These are phyloP conservation scores for Felis chaus DNA, from an alignment of 2,113 vertebrate species.

Conservation along the genomic window DNA sequence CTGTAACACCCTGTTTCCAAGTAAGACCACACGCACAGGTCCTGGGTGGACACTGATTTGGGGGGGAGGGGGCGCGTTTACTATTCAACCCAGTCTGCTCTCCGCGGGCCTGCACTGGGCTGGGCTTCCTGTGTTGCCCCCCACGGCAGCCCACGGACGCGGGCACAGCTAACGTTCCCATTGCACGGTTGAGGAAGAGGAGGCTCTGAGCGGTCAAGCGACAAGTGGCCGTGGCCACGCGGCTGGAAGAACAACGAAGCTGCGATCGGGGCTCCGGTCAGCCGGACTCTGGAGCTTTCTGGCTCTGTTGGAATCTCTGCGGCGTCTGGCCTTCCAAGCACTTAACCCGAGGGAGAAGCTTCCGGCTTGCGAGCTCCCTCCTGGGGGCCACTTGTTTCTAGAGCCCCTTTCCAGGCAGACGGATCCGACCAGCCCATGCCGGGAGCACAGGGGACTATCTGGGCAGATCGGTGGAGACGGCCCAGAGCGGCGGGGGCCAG, in stretches of 20 bases:
- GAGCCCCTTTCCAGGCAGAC: neutral
- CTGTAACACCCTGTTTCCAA: neutral
- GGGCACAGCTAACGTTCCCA: neutral
- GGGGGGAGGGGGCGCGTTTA: no score
- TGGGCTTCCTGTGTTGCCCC: rapidly evolving
- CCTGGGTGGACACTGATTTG: neutral
- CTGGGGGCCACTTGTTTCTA: neutral
- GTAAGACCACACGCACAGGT: rapidly evolving
- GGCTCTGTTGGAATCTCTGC: neutral
- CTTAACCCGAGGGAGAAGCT: neutral
- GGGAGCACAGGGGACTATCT: neutral
- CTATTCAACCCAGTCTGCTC: rapidly evolving
- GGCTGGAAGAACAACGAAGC: rapidly evolving
- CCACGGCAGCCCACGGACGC: rapidly evolving
- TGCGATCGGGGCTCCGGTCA: rapidly evolving
- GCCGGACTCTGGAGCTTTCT: neutral
- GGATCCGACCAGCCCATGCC: neutral
- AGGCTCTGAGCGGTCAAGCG: rapidly evolving
- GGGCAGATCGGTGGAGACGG: neutral
- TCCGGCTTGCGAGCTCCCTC: neutral
- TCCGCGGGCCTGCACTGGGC: no score
- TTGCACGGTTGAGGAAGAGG: neutral
- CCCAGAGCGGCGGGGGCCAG: no score
- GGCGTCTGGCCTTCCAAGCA: neutral
- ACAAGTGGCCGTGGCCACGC: rapidly evolving